phyloP scores from a whole-genome alignment of 2,797 vertebrate species.

The Falco berigora region DNA sequence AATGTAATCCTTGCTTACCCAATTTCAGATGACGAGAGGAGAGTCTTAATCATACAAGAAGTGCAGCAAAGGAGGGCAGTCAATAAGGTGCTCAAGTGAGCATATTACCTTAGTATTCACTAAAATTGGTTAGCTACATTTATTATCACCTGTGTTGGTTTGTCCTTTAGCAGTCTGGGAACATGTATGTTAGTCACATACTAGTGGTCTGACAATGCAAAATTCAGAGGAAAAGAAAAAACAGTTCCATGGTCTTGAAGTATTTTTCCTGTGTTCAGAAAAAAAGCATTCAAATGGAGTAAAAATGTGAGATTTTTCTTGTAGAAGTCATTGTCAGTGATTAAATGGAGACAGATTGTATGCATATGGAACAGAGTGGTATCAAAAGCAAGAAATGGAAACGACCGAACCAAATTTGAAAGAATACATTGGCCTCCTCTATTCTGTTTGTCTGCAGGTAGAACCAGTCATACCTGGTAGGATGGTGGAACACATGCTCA shows the following conservation, averaged over 20 bases:
- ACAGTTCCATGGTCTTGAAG: background rate
- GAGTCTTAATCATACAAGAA: background rate
- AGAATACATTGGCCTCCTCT: background rate
- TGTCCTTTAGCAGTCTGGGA: background rate
- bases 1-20: background rate
- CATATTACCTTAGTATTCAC: background rate
- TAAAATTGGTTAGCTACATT: background rate
- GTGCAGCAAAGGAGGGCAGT: background rate
- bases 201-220: background rate
- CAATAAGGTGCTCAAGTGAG: background rate
- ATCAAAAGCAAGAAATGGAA: background rate
- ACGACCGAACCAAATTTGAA: background rate
- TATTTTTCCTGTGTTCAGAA: background rate
- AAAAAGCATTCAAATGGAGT: background rate
- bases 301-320: background rate
- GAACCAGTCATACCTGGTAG: background rate
- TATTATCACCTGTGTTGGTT: background rate
- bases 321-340: background rate
- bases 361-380: background rate
- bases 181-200: background rate
- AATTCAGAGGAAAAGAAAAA: background rate
- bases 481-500: background rate
- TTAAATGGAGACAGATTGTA: background rate
- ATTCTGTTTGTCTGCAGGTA: background rate
- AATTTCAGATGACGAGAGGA: background rate